phyloP scores from a whole-genome alignment of 2,113 vertebrate genomes.

The Limanda limanda region DNA sequence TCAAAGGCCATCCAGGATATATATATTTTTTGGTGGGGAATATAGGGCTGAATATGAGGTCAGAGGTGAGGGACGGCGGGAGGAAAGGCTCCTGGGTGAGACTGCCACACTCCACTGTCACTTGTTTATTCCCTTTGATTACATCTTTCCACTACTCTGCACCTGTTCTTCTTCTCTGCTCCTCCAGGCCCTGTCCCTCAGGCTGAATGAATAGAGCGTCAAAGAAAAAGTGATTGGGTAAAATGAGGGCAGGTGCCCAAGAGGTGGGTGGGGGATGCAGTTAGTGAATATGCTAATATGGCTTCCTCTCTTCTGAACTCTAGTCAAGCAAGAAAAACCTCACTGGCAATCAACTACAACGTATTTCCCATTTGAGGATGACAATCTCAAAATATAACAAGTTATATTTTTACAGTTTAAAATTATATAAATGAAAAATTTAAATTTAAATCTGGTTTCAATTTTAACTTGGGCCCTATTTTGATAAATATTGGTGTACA shows the following conservation, averaged over 20 bases:
- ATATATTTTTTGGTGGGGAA: constrained; percentile 9
- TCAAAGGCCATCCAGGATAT: constrained; percentile 18
- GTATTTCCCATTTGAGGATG: background rate
- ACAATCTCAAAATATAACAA: too few species aligned
- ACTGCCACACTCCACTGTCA: constrained; percentile 39
- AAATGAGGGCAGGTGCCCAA: constrained; percentile 42
- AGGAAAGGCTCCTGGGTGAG: constrained; percentile 51
- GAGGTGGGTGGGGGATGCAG: constrained; percentile 15
- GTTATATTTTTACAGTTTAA: background rate
- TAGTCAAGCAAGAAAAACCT: constrained; percentile 2
- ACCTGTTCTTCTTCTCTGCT: constrained; percentile 36
- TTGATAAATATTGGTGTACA: too few species aligned
- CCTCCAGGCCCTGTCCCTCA: constrained; percentile 32
- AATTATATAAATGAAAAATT: too few species aligned
- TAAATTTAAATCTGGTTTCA: too few species aligned
- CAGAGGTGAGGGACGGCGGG: constrained; percentile 39
- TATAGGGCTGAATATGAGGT: constrained; percentile 38
- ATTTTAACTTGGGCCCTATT: too few species aligned
- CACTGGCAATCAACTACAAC: constrained; percentile 10
- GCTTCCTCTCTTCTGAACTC: background rate
- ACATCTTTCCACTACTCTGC: constrained; percentile 44
- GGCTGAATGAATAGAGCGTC: constrained; percentile 48
- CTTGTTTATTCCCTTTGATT: constrained; percentile 60
- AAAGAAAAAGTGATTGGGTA: constrained; percentile 53
- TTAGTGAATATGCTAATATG: constrained; percentile 48